Conservation (phyloP, 2,113 vertebrate genomes). For the Connochaetes taurinus region DNA sequence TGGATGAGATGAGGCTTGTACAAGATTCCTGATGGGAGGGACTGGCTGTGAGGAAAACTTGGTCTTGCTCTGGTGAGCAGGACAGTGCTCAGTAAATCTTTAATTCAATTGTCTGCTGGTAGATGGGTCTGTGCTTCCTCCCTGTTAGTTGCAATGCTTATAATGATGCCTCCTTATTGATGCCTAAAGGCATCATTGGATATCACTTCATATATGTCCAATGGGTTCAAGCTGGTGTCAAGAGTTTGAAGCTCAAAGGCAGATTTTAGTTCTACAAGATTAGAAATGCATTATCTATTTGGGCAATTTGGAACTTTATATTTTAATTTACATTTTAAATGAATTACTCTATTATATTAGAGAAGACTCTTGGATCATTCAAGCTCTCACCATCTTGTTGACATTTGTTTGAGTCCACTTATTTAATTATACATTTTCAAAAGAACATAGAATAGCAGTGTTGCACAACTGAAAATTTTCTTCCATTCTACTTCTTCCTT, state of each 20-base stretch:
- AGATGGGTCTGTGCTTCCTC: neutral
- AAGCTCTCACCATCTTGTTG: neutral
- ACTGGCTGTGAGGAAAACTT: neutral
- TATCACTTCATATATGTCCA: neutral
- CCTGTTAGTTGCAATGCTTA: neutral
- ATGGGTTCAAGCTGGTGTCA: neutral
- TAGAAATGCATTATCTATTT: neutral
- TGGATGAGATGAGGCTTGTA: neutral
- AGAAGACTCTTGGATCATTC: neutral
- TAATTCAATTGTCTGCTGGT: neutral
- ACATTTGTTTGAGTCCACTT: neutral
- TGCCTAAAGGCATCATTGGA: neutral
- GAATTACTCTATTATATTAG: neutral
- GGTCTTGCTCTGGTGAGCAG: neutral
- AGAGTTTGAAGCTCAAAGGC: neutral
- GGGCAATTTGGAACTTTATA: neutral
- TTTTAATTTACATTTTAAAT: neutral
- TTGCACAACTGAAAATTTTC: neutral
- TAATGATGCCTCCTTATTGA: neutral
- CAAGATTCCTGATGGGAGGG: neutral
- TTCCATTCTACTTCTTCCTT: neutral
- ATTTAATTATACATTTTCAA: neutral
- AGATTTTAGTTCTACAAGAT: neutral
- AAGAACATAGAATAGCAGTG: neutral
- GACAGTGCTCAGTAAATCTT: neutral